Conservation (phyloP, 2,797 vertebrate species). For the Neoniphon sammara region DNA sequence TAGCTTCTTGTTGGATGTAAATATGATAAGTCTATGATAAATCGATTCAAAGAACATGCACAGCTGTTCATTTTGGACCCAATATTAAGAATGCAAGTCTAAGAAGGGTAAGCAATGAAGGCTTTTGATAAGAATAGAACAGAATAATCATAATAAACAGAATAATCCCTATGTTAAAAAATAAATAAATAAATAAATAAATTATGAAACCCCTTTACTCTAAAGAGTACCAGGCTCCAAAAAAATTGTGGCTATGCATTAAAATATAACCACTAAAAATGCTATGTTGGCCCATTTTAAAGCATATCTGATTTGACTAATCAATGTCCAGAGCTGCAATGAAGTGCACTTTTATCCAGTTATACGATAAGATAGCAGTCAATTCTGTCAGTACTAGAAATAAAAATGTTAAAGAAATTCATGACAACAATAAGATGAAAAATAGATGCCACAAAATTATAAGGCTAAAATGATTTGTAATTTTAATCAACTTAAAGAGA, state of each 20-base stretch:
- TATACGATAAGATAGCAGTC: too few relatives aligned
- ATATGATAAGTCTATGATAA: conserved; percentile 22
- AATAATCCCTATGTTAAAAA: too few relatives aligned
- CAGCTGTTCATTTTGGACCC: not conserved
- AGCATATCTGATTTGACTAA: too few relatives aligned
- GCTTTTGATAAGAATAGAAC: too few relatives aligned
- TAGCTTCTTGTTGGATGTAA: too few relatives aligned
- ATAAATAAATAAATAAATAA: too few relatives aligned
- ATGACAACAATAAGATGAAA: not conserved
- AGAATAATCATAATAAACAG: too few relatives aligned
- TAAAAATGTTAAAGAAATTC: not conserved
- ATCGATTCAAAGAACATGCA: not conserved
- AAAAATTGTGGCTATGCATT: not conserved
- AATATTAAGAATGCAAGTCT: conserved; percentile 4
- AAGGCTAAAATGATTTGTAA: conserved; percentile 12
- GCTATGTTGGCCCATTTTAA: too few relatives aligned
- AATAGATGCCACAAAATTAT: conserved; percentile 5
- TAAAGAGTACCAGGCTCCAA: not conserved
- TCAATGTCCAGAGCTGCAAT: too few relatives aligned
- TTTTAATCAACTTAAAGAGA: conserved; percentile 24
- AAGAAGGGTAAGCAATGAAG: not conserved
- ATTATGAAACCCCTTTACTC: not conserved
- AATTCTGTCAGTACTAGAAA: not conserved
- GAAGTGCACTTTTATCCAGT: too few relatives aligned
- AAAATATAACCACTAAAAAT: too few relatives aligned